A percentile compares a stretch with the other conserved stretches of the same genome.
phyloP scores from a whole-genome alignment of 2,888 invertebrate genomes.

The Mimachlamys varia region DNA sequence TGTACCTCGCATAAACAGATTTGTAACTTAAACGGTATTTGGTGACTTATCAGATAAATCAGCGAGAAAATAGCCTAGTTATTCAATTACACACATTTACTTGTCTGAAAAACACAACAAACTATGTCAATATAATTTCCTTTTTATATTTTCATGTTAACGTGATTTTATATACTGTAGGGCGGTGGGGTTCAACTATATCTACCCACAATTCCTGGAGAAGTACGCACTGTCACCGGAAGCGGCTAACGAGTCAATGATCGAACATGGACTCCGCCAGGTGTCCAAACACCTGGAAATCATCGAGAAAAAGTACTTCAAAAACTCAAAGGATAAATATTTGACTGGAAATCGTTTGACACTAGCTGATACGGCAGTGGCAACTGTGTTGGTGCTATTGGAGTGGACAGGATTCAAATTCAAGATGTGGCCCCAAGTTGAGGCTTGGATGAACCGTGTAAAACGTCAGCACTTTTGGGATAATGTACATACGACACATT shows the following conservation, averaged over 20 bases:
- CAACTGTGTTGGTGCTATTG: slow-evolving; percentile 68
- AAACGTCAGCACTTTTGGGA: slow-evolving; percentile 73
- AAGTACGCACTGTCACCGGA: slow-evolving; percentile 68
- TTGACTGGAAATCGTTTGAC: slow-evolving; percentile 69
- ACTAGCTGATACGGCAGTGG: slow-evolving; percentile 72
- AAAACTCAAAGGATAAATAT: slow-evolving; percentile 59
- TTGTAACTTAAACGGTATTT: too few species aligned
- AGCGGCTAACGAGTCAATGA: slow-evolving; percentile 69
- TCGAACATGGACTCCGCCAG: slow-evolving; percentile 69
- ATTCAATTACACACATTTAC: too few species aligned
- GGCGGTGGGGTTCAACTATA: slow-evolving; percentile 69
- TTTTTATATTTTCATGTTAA: too few species aligned
- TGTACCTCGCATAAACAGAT: too few species aligned
- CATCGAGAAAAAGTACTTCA: slow-evolving; percentile 71
- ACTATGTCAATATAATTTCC: too few species aligned
- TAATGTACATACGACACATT: slow-evolving; percentile 70
- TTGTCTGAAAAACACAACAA: too few species aligned
- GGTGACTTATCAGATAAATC: too few species aligned
- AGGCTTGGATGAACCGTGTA: slow-evolving; percentile 69
- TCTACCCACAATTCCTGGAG: slow-evolving; percentile 75
- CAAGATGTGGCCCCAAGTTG: slow-evolving; percentile 73
- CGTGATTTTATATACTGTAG: slow-evolving; percentile 57
- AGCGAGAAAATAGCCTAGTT: too few species aligned
- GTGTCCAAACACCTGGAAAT: slow-evolving; percentile 69
- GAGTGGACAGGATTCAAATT: slow-evolving; percentile 75